Percentiles rank a stretch among this genome's conserved stretches.
These are phyloP conservation scores for Lordiphosa stackelbergi DNA, from an alignment of 1,140 invertebrate species.

Conservation along the genomic window DNA sequence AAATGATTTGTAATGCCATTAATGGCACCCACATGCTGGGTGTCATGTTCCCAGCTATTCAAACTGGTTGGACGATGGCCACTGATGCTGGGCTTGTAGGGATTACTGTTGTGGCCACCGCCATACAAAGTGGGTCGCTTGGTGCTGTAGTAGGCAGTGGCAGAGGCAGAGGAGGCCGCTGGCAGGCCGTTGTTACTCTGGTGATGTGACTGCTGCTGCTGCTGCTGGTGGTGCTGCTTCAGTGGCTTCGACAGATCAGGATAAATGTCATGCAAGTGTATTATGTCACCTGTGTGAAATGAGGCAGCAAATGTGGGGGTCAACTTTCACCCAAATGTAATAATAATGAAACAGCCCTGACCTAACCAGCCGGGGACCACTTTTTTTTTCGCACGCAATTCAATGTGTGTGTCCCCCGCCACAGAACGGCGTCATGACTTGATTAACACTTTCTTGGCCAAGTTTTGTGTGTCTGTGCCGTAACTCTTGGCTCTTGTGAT, in stretches of 20 bases:
- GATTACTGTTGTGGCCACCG: conserved; percentile 20
- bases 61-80: conserved; percentile 31
- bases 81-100: conserved; percentile 50
- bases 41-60: conserved; percentile 71
- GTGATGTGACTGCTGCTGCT: conserved; percentile 34
- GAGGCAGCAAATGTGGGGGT: conserved; percentile 21
- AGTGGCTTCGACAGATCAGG: conserved; percentile 69
- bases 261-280: conserved; percentile 77
- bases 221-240: conserved; percentile 32
- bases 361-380: not conserved
- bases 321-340: not conserved
- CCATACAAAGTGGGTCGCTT: conserved; percentile 55
- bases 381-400: conserved; percentile 66
- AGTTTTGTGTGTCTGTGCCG: conserved; percentile 32
- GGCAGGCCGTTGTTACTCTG: conserved; percentile 52
- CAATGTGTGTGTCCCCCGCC: conserved; percentile 26
- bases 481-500: conserved; percentile 52
- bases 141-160: conserved; percentile 58
- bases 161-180: conserved; percentile 36
- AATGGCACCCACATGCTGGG: conserved; percentile 42
- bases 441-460: conserved; percentile 62
- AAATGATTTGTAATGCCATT: conserved; percentile 70
- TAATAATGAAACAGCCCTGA: conserved; percentile 31
- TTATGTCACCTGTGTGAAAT: conserved; percentile 75
- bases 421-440: conserved; percentile 58